Conservation (phyloP, 2,113 vertebrate genomes). For the Azemiops feae region DNA sequence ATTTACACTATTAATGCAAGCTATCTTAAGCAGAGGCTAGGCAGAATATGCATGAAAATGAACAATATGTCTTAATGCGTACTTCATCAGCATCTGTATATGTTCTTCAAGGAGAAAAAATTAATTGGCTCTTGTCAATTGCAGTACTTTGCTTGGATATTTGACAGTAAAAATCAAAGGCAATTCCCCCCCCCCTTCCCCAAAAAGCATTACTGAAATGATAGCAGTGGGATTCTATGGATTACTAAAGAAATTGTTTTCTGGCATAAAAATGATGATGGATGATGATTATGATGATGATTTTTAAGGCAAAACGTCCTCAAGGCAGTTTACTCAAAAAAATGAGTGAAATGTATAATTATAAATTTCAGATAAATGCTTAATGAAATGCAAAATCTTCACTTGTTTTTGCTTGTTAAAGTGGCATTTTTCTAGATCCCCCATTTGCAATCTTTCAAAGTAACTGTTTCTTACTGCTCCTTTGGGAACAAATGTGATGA, state of each 20-base stretch:
- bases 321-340: background rate
- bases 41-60: background rate
- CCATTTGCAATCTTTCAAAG: background rate
- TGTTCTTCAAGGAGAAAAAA: background rate
- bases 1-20: background rate
- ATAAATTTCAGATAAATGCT: background rate
- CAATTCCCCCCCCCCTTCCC: background rate
- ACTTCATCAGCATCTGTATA: background rate
- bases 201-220: background rate
- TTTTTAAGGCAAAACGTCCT: background rate
- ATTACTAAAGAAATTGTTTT: background rate
- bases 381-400: background rate
- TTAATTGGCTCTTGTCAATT: background rate
- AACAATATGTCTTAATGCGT: background rate
- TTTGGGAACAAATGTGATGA: background rate
- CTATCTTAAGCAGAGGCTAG: background rate
- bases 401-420: background rate
- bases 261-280: background rate
- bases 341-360: background rate
- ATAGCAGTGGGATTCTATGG: background rate
- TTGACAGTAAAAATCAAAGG: background rate
- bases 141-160: background rate
- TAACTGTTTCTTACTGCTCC: background rate
- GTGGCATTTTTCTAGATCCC: background rate
- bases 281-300: background rate